phyloP scores from a whole-genome alignment of 2,113 vertebrate genomes.

The Chloroceryle aenea region DNA sequence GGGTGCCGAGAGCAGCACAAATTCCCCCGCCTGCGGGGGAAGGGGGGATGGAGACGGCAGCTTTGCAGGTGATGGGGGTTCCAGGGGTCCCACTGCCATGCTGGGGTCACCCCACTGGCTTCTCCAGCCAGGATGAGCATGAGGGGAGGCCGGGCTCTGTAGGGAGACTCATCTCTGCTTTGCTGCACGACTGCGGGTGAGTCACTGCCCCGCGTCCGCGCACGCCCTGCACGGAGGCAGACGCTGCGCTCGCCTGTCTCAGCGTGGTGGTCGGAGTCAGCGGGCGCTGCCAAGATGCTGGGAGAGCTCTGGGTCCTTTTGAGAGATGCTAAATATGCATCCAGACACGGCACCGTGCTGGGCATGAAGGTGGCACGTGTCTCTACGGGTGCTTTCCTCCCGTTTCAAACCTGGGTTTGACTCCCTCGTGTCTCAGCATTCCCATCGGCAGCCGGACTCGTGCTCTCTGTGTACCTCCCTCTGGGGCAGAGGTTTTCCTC shows the following conservation, averaged over 20 bases:
- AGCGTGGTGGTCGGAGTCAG: background rate
- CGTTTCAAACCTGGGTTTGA: rapidly evolving
- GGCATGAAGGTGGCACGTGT: background rate
- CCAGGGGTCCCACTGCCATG: rapidly evolving
- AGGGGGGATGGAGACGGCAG: rapidly evolving
- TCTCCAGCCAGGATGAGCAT: background rate
- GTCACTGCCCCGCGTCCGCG: background rate
- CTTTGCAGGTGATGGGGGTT: background rate
- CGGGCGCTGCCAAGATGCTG: background rate
- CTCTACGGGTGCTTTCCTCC: background rate
- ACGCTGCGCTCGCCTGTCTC: background rate
- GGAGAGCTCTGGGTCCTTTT: background rate
- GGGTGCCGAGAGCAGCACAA: rapidly evolving
- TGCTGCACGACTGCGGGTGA: background rate
- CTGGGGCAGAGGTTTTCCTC: background rate
- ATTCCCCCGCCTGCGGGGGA: background rate
- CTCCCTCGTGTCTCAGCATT: background rate
- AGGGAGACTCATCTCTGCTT: background rate
- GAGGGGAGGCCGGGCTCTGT: rapidly evolving
- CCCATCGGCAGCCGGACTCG: rapidly evolving
- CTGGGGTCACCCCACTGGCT: rapidly evolving
- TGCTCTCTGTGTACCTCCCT: rapidly evolving
- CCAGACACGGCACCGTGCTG: background rate
- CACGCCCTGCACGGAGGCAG: background rate
- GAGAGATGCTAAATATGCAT: background rate